Base-by-base conservation (phyloP, 1,140 invertebrate genomes). In the Nasonia longicornis region DNA sequence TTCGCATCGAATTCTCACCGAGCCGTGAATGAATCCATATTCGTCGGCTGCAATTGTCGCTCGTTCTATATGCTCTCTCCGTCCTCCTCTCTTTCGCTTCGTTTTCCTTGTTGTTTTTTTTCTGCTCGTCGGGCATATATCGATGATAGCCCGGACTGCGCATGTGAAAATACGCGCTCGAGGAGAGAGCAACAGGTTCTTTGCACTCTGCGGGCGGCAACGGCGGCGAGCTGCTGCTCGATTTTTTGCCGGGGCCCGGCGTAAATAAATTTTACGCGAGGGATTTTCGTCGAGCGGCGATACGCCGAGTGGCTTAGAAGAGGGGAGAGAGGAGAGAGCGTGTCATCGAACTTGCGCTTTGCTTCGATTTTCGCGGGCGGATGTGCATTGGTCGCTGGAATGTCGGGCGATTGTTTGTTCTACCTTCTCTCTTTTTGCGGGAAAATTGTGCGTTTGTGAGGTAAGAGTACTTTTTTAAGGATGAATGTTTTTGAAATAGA, bases 121-220 rank as follows among this genome's bases (percentile, higher is more conserved):
- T 20, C 26, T 26, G 26, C 26, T 14, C 35, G 22, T 66, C 48
- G 58, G 2, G 1, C 12, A 66, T 79, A 20, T 16, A 58, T n/a
- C 52, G 70, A 64, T 31, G 16, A 70, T 48, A 16, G 20, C 35
- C 12, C 67, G 38, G 11, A 79, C 69, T 72, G 52, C 38, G 78
- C 70, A 73, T 79, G 78, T 79, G 63, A 66, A 79, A 79, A 79
- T 58, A 58, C 16, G 16, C 6, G 3, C 16, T 38, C 35, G 70
- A 22, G 70, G 16, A 14, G 16, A 42, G 20, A 58, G 52, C 78
- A 79, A 79, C 78, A 79, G 78, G 78, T 79, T 73, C 77, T 79
- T 79, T 63, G n/a, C 35, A 66, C 75, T 77, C 52, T 58, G 64
- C 38, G 75, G n/a, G 22, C 8, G 42, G 31, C 10, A 3, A 14